Conservation (phyloP, 2,797 vertebrate genomes). For the Chromobotia macracanthus region DNA sequence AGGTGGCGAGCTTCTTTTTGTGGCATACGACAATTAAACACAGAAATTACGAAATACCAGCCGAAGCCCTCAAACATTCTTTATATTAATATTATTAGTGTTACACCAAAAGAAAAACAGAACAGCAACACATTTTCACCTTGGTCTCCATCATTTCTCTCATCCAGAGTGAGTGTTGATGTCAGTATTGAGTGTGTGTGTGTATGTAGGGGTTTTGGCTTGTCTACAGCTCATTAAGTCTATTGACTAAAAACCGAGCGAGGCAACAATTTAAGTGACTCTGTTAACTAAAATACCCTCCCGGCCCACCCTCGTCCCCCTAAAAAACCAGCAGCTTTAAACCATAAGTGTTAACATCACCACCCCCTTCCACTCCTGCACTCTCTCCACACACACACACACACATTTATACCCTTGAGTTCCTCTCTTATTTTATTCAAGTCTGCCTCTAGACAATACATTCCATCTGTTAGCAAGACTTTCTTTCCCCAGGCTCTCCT, state of each 20-base stretch:
- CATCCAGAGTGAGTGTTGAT: conserved; percentile 59
- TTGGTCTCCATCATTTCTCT: background rate
- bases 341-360: conserved; percentile 70
- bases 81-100: background rate
- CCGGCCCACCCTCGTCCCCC: conserved; percentile 57
- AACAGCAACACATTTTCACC: background rate
- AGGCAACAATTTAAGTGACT: conserved; percentile 1
- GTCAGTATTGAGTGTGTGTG: conserved; percentile 68
- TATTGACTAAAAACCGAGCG: conserved; percentile 45
- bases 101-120: background rate
- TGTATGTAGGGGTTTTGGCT: conserved; percentile 58
- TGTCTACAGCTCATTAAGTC: conserved; percentile 62
- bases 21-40: conserved; percentile 56
- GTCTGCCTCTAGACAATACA: conserved; percentile 56
- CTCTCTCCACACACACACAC: conserved; percentile 55
- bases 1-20: conserved; percentile 62
- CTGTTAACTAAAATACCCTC: conserved; percentile 36
- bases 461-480: conserved; percentile 69
- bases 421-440: conserved; percentile 44
- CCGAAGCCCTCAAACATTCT: background rate
- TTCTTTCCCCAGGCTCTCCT: conserved; percentile 70
- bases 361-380: conserved; percentile 6
- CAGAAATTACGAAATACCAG: conserved; percentile 15
- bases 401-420: conserved; percentile 53
- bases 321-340: conserved; percentile 72